These are phyloP conservation scores for Papilio gigon DNA, from an alignment of 2,888 invertebrate genomes.

Conservation along the genomic window DNA sequence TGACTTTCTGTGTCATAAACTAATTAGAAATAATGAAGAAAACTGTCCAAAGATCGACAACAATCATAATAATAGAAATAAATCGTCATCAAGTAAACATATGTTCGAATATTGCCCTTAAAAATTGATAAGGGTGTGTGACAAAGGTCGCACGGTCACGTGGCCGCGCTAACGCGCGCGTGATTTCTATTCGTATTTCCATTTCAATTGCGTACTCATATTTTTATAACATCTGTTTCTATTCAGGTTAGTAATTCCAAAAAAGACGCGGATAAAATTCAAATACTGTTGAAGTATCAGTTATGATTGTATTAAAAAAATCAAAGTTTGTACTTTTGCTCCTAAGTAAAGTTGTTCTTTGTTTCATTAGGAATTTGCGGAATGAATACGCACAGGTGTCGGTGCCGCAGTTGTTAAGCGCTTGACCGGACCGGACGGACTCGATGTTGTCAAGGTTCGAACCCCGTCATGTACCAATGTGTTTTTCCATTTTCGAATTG, in stretches of 20 bases:
- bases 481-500: too few relatives aligned
- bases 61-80: background rate
- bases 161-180: slow-evolving; percentile 44
- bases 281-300: background rate
- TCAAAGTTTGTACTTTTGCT: background rate
- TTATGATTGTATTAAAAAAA: background rate
- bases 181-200: slow-evolving; percentile 48
- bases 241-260: slow-evolving; percentile 44
- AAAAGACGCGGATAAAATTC: slow-evolving; percentile 21
- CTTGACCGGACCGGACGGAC: too few relatives aligned
- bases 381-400: too few relatives aligned
- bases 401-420: too few relatives aligned
- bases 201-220: slow-evolving; percentile 45
- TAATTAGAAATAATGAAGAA: too few relatives aligned
- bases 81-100: slow-evolving; percentile 5
- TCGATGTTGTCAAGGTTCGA: too few relatives aligned
- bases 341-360: background rate
- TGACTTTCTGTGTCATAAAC: background rate
- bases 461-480: too few relatives aligned
- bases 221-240: slow-evolving; percentile 49
- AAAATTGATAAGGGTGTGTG: slow-evolving; percentile 63
- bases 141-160: slow-evolving; percentile 44
- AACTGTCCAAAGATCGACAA: background rate
- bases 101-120: slow-evolving; percentile 14
- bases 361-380: too few relatives aligned